Conservation (phyloP, 2,113 vertebrate species). For the Cynocephalus volans region DNA sequence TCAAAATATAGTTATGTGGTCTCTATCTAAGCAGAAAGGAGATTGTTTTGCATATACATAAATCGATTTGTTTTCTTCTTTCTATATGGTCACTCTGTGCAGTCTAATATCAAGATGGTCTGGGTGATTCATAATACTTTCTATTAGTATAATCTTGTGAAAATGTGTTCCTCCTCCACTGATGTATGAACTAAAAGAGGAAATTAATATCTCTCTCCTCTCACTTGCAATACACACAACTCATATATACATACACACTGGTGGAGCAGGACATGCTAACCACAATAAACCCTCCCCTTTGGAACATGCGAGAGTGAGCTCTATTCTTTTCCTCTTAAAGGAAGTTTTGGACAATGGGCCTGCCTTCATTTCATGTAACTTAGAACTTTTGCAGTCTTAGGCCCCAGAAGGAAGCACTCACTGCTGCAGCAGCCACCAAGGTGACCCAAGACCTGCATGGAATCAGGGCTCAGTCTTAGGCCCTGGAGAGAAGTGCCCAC, state of each 20-base stretch:
- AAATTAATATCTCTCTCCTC: not conserved
- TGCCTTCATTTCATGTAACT: too few relatives aligned
- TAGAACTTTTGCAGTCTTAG: too few relatives aligned
- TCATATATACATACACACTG: not conserved
- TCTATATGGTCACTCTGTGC: not conserved
- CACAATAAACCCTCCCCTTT: too few relatives aligned
- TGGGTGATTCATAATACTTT: not conserved
- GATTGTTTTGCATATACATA: not conserved
- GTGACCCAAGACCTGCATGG: too few relatives aligned
- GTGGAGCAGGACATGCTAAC: not conserved
- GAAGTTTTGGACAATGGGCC: not conserved
- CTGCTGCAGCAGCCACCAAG: too few relatives aligned
- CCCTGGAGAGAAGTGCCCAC: too few relatives aligned
- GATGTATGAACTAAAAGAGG: not conserved
- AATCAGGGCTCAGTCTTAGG: too few relatives aligned
- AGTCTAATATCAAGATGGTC: not conserved
- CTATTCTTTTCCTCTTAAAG: not conserved
- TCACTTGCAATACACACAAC: not conserved
- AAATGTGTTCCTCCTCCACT: not conserved
- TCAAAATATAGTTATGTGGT: not conserved
- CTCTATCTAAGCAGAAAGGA: not conserved
- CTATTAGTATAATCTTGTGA: not conserved
- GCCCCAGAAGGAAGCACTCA: too few relatives aligned
- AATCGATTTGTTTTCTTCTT: not conserved
- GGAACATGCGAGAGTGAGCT: not conserved